Percentiles rank a stretch among this genome's conserved stretches.
Evolutionary conservation across 2,113 vertebrate species (phyloP).

Genomic region (Empidonax traillii): DNA sequence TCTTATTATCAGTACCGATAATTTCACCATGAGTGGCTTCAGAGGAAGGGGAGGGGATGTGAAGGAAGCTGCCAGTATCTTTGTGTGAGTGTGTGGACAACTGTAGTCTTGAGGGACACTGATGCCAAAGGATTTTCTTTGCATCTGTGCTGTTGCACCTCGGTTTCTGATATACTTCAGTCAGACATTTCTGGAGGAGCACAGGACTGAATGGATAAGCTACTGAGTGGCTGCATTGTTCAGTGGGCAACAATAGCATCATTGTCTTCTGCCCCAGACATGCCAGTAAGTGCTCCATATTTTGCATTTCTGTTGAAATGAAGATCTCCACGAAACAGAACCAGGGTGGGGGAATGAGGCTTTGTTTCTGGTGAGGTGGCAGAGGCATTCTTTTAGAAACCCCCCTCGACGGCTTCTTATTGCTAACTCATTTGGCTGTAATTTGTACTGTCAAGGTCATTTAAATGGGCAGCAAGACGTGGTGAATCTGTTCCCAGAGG

Average conservation of each 20-base stretch:
- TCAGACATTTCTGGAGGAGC: not conserved
- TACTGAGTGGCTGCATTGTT: constrained; percentile 40
- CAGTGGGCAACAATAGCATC: constrained; percentile 5
- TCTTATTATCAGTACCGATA: constrained; percentile 46
- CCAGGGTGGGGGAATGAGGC: not conserved
- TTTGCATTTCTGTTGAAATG: constrained; percentile 58
- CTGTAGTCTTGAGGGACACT: not conserved
- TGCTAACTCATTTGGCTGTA: constrained; percentile 36
- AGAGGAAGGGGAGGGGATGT: constrained; percentile 1
- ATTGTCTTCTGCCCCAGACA: constrained; percentile 48
- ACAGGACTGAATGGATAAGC: not conserved
- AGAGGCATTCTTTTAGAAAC: not conserved
- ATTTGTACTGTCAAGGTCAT: constrained; percentile 66
- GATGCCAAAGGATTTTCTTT: not conserved
- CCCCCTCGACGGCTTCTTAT: not conserved
- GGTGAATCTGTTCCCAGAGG: constrained; percentile 53
- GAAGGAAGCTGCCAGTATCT: not conserved
- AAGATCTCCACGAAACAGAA: constrained; percentile 21
- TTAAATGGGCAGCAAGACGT: constrained; percentile 46
- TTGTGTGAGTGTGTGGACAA: not conserved
- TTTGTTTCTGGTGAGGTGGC: constrained; percentile 33
- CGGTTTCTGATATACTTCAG: not conserved
- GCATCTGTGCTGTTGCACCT: not conserved
- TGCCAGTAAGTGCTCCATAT: constrained; percentile 17
- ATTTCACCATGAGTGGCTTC: constrained; percentile 21